A percentile compares a stretch with the other conserved stretches of the same genome.
phyloP scores from a whole-genome alignment of 2,888 invertebrate genomes.

The Watsonalla binaria region DNA sequence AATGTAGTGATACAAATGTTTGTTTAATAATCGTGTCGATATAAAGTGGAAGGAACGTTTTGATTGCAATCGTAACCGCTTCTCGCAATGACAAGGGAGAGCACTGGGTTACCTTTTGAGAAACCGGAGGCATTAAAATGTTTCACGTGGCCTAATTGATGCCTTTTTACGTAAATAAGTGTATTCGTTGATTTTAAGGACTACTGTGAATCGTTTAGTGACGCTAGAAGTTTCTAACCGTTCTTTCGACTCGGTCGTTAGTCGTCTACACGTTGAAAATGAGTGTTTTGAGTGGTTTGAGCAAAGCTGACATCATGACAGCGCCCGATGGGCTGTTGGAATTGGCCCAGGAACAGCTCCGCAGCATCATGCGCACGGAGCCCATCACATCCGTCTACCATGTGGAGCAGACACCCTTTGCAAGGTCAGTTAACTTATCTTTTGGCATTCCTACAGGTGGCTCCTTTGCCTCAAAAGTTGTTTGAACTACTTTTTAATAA shows the following conservation, averaged over 20 bases:
- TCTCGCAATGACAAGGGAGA: constrained; percentile 78
- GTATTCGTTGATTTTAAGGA: constrained; percentile 72
- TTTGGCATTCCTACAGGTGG: no score
- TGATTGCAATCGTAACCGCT: constrained; percentile 70
- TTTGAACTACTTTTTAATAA: constrained; percentile 7
- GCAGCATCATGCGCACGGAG: constrained; percentile 83
- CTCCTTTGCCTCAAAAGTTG: constrained; percentile 14
- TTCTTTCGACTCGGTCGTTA: constrained; percentile 62
- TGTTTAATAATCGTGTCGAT: constrained; percentile 64
- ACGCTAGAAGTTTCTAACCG: constrained; percentile 54
- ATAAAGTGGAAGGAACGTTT: constrained; percentile 66
- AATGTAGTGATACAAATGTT: constrained; percentile 73
- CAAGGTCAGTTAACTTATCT: constrained; percentile 80
- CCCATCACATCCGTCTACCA: constrained; percentile 87
- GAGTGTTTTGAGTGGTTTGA: constrained; percentile 76
- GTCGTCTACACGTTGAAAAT: constrained; percentile 75
- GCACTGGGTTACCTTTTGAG: constrained; percentile 74
- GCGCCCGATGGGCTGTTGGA: constrained; percentile 85
- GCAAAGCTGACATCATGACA: constrained; percentile 77
- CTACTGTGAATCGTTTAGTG: constrained; percentile 72
- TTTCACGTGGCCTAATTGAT: constrained; percentile 74
- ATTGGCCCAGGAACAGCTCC: constrained; percentile 82
- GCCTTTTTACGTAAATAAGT: constrained; percentile 67
- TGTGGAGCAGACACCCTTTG: constrained; percentile 90
- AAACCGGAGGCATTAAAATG: constrained; percentile 77